Conservation (phyloP, 2,113 vertebrate species). For the Colistium nudipinnis region DNA sequence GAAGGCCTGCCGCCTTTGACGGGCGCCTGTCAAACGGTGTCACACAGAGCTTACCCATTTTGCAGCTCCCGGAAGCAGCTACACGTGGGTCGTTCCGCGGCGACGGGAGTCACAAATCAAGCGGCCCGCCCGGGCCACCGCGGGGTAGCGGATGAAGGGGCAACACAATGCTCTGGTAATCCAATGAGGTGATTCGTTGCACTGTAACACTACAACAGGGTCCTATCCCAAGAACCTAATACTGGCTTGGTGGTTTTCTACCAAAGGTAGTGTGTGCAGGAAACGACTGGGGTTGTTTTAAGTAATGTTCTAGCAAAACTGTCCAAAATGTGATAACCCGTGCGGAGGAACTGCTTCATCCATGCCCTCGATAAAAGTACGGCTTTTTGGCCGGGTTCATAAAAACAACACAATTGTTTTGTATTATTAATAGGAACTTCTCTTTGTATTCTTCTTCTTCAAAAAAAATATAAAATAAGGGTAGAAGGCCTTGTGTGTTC, state of each 20-base stretch:
- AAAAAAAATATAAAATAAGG: no score
- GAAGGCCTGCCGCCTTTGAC: constrained; percentile 53
- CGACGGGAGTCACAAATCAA: constrained; percentile 71
- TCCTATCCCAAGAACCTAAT: no score
- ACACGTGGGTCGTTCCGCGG: constrained; percentile 24
- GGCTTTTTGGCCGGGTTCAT: background rate
- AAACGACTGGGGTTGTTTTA: no score
- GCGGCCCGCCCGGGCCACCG: constrained; percentile 2
- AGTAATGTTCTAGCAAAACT: no score
- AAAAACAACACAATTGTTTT: background rate
- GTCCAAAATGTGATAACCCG: no score
- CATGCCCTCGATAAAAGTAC: background rate
- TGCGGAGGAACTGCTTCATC: no score
- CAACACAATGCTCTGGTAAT: background rate
- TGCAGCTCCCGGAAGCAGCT: constrained; percentile 42
- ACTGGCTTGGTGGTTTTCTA: no score
- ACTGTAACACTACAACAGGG: background rate
- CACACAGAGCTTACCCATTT: constrained; percentile 40
- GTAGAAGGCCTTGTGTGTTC: background rate
- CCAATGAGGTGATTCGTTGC: background rate
- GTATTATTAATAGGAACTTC: background rate
- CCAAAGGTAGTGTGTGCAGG: no score
- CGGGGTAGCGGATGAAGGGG: background rate
- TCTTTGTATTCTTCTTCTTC: constrained; percentile 5
- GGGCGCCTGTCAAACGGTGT: constrained; percentile 36